Percentiles rank a stretch among this genome's conserved stretches.
phyloP scores from a whole-genome alignment of 2,797 vertebrate genomes.

The Orestias chungarensis region DNA sequence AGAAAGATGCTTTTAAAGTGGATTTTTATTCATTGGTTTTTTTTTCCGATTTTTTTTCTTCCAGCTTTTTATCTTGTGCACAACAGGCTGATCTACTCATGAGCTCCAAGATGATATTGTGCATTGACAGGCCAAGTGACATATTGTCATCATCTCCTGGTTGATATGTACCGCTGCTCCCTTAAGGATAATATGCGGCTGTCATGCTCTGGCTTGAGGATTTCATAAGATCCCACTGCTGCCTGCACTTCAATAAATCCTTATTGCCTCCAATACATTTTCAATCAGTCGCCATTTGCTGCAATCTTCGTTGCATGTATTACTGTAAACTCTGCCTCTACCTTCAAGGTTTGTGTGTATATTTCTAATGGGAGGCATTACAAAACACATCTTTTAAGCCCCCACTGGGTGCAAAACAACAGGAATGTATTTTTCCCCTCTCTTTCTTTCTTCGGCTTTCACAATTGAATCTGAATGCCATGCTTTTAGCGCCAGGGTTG shows the following conservation, averaged over 20 bases:
- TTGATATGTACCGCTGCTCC: constrained; percentile 56
- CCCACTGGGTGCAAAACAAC: constrained; percentile 73
- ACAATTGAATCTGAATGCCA: constrained; percentile 76
- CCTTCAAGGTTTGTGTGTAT: constrained; percentile 40
- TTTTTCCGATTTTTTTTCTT: constrained; percentile 7
- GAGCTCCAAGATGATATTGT: constrained; percentile 33
- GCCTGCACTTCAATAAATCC: constrained; percentile 51
- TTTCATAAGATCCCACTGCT: constrained; percentile 36
- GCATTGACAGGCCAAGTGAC: constrained; percentile 55
- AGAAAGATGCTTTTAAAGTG: constrained; percentile 4
- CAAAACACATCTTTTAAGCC: constrained; percentile 67
- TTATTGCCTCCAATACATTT: constrained; percentile 57
- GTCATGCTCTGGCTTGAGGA: constrained; percentile 42
- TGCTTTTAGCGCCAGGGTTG: constrained; percentile 75
- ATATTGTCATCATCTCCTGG: constrained; percentile 46
- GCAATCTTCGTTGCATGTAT: constrained; percentile 37
- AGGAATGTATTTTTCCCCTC: constrained; percentile 63
- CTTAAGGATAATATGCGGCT: constrained; percentile 50
- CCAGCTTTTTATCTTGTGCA: constrained; percentile 1
- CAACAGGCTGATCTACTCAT: constrained; percentile 28
- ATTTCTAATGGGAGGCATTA: constrained; percentile 63
- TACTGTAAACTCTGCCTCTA: constrained; percentile 34
- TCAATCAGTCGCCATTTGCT: constrained; percentile 54
- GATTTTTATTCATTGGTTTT: not conserved
- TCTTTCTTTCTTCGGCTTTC: constrained; percentile 66